Percentiles rank a stretch among this genome's conserved stretches.
phyloP scores from a whole-genome alignment of 1,140 invertebrate species.

The Nephotettix cincticeps region DNA sequence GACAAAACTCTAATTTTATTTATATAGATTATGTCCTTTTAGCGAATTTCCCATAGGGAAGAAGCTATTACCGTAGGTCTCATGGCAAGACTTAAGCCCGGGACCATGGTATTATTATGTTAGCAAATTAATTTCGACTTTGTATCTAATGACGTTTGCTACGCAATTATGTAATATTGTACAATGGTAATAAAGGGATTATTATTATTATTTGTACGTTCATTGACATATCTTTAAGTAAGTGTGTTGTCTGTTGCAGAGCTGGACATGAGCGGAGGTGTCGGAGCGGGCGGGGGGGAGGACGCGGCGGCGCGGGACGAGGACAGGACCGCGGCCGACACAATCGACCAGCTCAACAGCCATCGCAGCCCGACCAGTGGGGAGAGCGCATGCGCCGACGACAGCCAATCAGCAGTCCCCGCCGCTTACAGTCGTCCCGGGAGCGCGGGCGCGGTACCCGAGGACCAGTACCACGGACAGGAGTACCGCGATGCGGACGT shows the following conservation, averaged over 20 bases:
- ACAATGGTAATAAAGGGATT: too few relatives aligned
- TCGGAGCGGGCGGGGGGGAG: constrained; percentile 13
- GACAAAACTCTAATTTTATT: too few relatives aligned
- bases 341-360: constrained; percentile 32
- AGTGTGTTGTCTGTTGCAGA: background rate
- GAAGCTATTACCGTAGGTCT: too few relatives aligned
- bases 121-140: too few relatives aligned
- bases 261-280: background rate
- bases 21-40: too few relatives aligned
- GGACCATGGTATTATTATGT: too few relatives aligned
- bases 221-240: background rate
- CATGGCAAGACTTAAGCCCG: too few relatives aligned
- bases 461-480: background rate
- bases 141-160: too few relatives aligned
- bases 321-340: constrained; percentile 33
- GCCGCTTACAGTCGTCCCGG: background rate
- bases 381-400: constrained; percentile 13
- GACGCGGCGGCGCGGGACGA: constrained; percentile 24
- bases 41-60: too few relatives aligned
- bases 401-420: background rate
- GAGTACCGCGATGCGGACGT: background rate
- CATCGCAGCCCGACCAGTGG: background rate
- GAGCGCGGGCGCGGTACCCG: background rate
- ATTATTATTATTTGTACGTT: background rate
- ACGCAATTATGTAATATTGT: too few relatives aligned